A percentile compares a stretch with the other conserved stretches of the same genome.
Conservation (phyloP, 1,140 invertebrate species). For the Brachionus plicatilis region DNA sequence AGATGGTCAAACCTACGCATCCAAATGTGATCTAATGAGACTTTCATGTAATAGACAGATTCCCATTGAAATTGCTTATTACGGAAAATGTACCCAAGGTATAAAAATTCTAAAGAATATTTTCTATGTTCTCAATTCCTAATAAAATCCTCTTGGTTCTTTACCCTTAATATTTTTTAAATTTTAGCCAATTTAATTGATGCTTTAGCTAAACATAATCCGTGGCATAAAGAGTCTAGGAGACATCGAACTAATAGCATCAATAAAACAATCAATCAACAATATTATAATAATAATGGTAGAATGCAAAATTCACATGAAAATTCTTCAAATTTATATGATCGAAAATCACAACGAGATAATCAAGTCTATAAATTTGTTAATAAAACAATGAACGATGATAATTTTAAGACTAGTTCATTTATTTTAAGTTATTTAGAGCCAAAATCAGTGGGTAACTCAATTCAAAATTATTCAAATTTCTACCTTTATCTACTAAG, state of each 20-base stretch:
- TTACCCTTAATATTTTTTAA: slow-evolving; percentile 1
- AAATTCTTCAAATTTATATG: not conserved
- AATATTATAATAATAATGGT: not conserved
- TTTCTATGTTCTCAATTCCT: not conserved
- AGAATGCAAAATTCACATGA: not conserved
- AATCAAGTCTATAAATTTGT: not conserved
- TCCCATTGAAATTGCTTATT: slow-evolving; percentile 73
- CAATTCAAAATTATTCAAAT: not conserved
- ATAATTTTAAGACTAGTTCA: not conserved
- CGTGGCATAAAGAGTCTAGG: not conserved
- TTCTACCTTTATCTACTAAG: not conserved
- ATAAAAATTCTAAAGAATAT: not conserved
- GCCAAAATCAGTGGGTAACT: not conserved
- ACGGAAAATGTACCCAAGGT: slow-evolving; percentile 70
- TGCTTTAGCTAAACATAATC: not conserved
- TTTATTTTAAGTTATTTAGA: slow-evolving; percentile 28
- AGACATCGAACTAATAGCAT: not conserved
- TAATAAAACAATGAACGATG: not conserved
- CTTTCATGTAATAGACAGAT: slow-evolving; percentile 74
- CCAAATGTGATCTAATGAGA: slow-evolving; percentile 65
- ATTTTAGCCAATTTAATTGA: slow-evolving; percentile 8
- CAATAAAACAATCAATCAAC: not conserved
- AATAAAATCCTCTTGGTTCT: not conserved
- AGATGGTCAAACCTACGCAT: slow-evolving; percentile 46
- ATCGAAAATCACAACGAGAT: not conserved